Base-by-base conservation (phyloP, 1,140 invertebrate species). In the Teleopsis dalmanni region DNA sequence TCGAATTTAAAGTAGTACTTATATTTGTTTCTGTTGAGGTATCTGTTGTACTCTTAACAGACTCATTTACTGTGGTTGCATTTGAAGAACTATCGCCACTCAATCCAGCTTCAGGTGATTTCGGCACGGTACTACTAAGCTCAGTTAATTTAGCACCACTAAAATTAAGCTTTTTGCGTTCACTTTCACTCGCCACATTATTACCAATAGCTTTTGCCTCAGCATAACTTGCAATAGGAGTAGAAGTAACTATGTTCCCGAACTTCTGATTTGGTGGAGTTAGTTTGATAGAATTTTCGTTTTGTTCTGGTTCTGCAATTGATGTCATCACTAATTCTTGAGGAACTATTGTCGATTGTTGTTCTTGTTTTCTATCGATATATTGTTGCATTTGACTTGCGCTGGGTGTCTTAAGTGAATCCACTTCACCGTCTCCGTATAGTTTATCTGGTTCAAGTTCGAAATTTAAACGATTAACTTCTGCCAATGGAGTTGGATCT, bases 401-500 rank as follows among this genome's bases (percentile, higher is more conserved):
- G 47, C 54, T 65, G 11, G 65, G 62, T 13, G 62, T 65, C 29
- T 62, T 62, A 3, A 56, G 21, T 19, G 55, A 47, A 21, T 65
- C 62, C 9, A 61, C 55, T 11, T 33, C 26, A 22, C 53, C 52
- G 34, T 45, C 52, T 13, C 11, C 38, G 10, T n/a, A 19, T 49
- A 33, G 34, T 48, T 60, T 52, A 48, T 70, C 64, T 51, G 56
- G 52, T 53, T 70, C 64, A 51, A 64, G 44, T 61, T 70, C 67
- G 54, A 70, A 67, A 59, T 62, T 52, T 55, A 64, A 54, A 56
- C 59, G 56, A 59, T 70, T 69, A 62, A 59, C 54, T 55, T 71
- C 68, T 42, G 65, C 67, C 58, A 71, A 56, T 45, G 68, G 68
- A 44, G 68, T 71, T 57, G 65, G 67, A 54, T 71, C 68, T 69